phyloP scores from a whole-genome alignment of 2,113 vertebrate genomes.

The Catharus minimus region DNA sequence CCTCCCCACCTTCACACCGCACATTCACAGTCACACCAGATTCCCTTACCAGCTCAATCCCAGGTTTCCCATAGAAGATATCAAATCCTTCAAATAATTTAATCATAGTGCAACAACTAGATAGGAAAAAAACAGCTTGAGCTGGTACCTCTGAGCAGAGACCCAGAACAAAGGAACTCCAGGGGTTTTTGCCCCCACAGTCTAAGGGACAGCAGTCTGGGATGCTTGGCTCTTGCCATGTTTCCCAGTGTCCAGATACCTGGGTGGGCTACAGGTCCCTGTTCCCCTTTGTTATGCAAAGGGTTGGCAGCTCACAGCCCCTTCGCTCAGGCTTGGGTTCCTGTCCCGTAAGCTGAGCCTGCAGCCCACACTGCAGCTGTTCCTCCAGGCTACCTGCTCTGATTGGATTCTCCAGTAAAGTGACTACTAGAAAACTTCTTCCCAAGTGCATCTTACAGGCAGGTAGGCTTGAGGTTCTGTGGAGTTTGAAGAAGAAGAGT shows the following conservation, averaged over 20 bases:
- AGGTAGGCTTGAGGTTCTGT: background rate
- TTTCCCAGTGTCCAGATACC: too few species aligned
- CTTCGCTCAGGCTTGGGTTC: background rate
- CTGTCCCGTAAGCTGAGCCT: rapidly evolving
- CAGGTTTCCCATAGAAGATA: background rate
- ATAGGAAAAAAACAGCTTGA: background rate
- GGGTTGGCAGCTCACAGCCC: background rate
- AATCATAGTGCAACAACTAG: background rate
- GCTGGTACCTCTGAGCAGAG: background rate
- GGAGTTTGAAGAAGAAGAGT: background rate
- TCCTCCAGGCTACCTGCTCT: background rate
- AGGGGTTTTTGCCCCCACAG: background rate
- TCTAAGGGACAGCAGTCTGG: background rate
- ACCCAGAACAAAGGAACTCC: background rate
- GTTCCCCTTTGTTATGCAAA: too few species aligned
- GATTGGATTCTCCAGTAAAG: background rate
- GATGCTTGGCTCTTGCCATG: rapidly evolving
- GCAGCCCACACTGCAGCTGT: background rate
- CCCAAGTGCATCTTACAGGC: background rate
- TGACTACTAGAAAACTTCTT: background rate
- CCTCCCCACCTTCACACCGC: background rate
- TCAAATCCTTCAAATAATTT: background rate
- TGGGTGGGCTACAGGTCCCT: background rate
- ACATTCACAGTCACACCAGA: background rate
- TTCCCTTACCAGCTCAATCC: too few species aligned